Evolutionary conservation across 2,113 vertebrate species (phyloP), one percentile per base, ranked within the genome.

Genomic region (Gopherus flavomarginatus): DNA sequence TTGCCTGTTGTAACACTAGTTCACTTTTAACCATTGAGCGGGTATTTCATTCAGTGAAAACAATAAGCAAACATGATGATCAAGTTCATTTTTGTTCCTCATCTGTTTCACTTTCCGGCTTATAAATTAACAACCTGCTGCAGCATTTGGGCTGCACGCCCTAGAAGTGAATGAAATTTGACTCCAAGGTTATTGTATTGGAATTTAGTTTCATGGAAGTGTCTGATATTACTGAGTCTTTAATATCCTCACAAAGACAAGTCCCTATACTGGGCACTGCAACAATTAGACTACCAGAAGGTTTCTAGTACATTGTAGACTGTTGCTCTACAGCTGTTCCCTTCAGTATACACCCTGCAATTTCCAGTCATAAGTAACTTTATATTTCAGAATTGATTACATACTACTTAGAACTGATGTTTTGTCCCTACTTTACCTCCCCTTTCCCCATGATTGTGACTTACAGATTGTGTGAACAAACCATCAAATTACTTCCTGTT

Each of bases 281-380:
- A 2, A 79, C 47, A 90, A 95, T 62, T 62, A 62, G 57, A 62
- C 31, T 31, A 22, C 35, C n/a, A 72, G 22, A 22, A 8, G 9
- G 6, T 21, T 17, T n/a, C 35, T 38, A 52, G 31, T 13, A 54
- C 35, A 81, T 81, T 53, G 24, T 14, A 54, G 52, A 50, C 81
- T 42, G 3, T 65, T 94, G 81, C 87, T 85, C 88, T 89, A 92
- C 83, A 96, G 90, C 86, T 97, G 96, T 96, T 87, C 49, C 86
- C 53, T 88, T 52, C 49, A 50, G 49, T 93, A 84, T 35, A 31
- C 6, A 35, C 7, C 29, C 31, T 65, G 62, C 31, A 65, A n/a
- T 69, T n/a, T n/a, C 62, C 35, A 69, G 17, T n/a, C 17, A 35
- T n/a, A 69, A 69, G 14, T n/a, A 69, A 69, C 62, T 75, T 85